Conservation (phyloP, 2,113 vertebrate genomes). For the Diglossa brunneiventris region DNA sequence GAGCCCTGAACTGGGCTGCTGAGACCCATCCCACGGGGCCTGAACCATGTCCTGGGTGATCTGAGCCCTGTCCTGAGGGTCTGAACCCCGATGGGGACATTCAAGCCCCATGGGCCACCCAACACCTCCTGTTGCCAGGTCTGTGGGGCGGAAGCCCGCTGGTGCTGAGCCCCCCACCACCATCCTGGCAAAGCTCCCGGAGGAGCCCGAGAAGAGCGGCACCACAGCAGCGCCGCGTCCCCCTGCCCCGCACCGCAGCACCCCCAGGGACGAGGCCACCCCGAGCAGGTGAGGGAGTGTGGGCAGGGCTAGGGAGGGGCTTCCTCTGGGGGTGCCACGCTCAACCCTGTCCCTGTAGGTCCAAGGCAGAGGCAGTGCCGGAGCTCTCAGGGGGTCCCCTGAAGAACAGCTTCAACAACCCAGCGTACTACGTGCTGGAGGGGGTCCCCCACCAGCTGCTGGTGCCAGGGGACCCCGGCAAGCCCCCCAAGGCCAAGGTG, state of each 20-base stretch:
- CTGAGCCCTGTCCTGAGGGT: not conserved
- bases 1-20: not conserved
- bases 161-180: slow-evolving; percentile 28
- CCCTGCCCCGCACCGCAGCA: slow-evolving; percentile 61
- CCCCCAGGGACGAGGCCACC: slow-evolving; percentile 76
- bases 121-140: slow-evolving; percentile 57
- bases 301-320: not conserved
- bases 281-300: slow-evolving; percentile 71
- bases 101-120: no score
- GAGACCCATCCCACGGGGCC: rapidly evolving
- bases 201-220: slow-evolving; percentile 81
- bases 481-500: slow-evolving; percentile 76
- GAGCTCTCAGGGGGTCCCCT: slow-evolving; percentile 74
- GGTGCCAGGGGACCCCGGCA: slow-evolving; percentile 72
- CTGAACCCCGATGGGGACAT: rapidly evolving
- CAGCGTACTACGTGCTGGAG: slow-evolving; percentile 94
- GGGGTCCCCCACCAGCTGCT: slow-evolving; percentile 90
- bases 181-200: slow-evolving; percentile 76
- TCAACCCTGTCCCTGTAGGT: slow-evolving; percentile 56
- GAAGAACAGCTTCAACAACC: slow-evolving; percentile 98
- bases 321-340: not conserved
- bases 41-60: not conserved
- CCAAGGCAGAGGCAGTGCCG: slow-evolving; percentile 75
- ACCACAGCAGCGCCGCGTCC: slow-evolving; percentile 47
- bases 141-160: slow-evolving; percentile 73